phyloP scores from a whole-genome alignment of 2,113 vertebrate species.

The Caracal caracal region DNA sequence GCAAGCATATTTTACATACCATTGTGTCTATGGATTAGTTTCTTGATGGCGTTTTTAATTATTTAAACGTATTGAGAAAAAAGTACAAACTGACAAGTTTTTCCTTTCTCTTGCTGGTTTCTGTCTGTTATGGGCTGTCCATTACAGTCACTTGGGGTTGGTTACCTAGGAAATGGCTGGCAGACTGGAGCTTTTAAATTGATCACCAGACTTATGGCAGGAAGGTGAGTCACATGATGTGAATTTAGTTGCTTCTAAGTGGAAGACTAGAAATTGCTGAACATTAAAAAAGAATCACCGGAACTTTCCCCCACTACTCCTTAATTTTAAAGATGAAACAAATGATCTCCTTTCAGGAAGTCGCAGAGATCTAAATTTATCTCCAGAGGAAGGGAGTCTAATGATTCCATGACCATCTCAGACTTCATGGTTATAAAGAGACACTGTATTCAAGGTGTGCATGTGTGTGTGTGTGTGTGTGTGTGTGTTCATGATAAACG shows the following conservation, averaged over 20 bases:
- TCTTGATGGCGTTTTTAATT: constrained; percentile 76
- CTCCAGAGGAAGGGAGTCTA: not conserved
- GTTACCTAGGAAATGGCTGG: constrained; percentile 68
- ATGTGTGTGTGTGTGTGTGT: no score
- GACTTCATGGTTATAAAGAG: constrained; percentile 28
- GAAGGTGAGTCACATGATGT: constrained; percentile 20
- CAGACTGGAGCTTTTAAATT: constrained; percentile 51
- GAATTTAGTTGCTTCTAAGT: constrained; percentile 62
- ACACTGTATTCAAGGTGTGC: not conserved
- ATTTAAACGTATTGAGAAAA: constrained; percentile 66
- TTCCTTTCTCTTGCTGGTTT: constrained; percentile 40
- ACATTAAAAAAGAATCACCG: not conserved
- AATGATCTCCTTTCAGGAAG: constrained; percentile 52
- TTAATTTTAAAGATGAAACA: constrained; percentile 60
- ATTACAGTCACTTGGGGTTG: constrained; percentile 47
- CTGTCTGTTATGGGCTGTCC: constrained; percentile 17
- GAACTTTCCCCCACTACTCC: not conserved
- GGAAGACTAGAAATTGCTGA: constrained; percentile 48
- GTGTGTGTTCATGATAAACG: not conserved
- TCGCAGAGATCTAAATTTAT: constrained; percentile 4
- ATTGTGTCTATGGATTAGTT: constrained; percentile 62
- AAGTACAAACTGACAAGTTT: constrained; percentile 14
- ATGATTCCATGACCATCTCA: not conserved
- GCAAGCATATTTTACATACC: constrained; percentile 38
- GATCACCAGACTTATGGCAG: constrained; percentile 59